Conservation (phyloP, 2,888 invertebrate species). For the Lasioglossum pauxillum region DNA sequence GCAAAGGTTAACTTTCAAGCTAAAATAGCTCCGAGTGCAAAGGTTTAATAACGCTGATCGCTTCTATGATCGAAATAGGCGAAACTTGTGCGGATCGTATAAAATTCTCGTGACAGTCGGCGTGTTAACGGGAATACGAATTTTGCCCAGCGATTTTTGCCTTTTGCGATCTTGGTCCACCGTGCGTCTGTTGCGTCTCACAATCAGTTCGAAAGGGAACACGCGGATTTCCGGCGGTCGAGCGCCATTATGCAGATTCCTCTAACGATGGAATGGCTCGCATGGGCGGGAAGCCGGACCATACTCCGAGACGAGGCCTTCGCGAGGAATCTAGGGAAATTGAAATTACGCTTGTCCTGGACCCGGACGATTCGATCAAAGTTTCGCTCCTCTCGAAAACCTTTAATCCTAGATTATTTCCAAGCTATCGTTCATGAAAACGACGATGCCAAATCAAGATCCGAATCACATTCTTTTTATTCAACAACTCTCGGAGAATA, state of each 20-base stretch:
- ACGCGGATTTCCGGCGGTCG: neutral
- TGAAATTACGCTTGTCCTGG: neutral
- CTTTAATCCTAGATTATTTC: neutral
- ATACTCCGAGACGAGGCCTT: neutral
- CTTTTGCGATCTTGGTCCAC: neutral
- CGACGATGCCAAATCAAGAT: neutral
- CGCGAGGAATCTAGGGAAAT: neutral
- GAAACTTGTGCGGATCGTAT: too few relatives aligned
- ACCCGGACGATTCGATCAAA: neutral
- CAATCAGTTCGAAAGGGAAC: neutral
- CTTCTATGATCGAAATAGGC: too few relatives aligned
- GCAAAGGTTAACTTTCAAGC: too few relatives aligned
- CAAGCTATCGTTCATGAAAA: neutral
- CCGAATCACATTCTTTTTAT: neutral
- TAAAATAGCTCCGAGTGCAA: too few relatives aligned
- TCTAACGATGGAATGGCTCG: slow-evolving; percentile 17
- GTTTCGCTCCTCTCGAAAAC: neutral
- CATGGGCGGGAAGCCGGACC: neutral
- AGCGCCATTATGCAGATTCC: slow-evolving; percentile 19
- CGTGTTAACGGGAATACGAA: neutral
- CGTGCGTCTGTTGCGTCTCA: neutral
- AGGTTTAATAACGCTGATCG: too few relatives aligned
- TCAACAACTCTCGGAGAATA: too few relatives aligned
- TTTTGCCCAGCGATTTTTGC: neutral
- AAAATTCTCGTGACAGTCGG: neutral